Percentiles rank a stretch among this genome's conserved stretches.
phyloP scores from a whole-genome alignment of 2,113 vertebrate species.

The Sphaerodactylus townsendi region DNA sequence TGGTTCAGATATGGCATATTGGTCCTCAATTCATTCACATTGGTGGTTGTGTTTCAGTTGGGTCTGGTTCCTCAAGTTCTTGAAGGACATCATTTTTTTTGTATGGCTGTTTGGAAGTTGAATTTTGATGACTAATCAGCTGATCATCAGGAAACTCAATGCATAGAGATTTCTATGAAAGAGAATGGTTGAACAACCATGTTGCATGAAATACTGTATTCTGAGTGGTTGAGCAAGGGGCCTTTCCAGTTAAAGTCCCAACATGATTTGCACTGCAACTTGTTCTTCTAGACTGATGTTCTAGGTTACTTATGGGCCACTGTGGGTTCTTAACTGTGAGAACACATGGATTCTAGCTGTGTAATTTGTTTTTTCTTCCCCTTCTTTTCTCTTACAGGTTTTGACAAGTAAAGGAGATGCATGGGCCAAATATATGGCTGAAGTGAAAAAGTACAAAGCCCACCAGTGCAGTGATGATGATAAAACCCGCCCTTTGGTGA shows the following conservation, averaged over 20 bases:
- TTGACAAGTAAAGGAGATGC: slow-evolving; percentile 91
- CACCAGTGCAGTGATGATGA: slow-evolving; percentile 96
- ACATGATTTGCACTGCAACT: neutral
- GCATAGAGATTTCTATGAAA: neutral
- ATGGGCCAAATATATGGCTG: slow-evolving; percentile 96
- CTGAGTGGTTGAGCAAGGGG: neutral
- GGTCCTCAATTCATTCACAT: neutral
- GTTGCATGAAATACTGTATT: neutral
- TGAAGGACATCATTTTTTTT: neutral
- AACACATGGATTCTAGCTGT: neutral
- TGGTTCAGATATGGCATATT: neutral
- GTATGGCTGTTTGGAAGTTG: neutral
- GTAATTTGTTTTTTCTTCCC: neutral
- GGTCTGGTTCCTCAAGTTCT: neutral
- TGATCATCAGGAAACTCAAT: neutral
- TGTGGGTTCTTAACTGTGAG: neutral
- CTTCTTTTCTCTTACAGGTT: slow-evolving; percentile 62
- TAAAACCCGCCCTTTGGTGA: slow-evolving; percentile 94
- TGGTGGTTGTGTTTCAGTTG: neutral
- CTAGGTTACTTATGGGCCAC: neutral
- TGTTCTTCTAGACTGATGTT: neutral
- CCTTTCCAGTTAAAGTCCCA: neutral
- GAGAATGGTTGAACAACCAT: neutral
- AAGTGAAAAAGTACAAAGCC: slow-evolving; percentile 98
- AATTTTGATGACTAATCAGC: neutral